Base-by-base conservation (phyloP, 2,888 invertebrate genomes). In the Brassicogethes aeneus region DNA sequence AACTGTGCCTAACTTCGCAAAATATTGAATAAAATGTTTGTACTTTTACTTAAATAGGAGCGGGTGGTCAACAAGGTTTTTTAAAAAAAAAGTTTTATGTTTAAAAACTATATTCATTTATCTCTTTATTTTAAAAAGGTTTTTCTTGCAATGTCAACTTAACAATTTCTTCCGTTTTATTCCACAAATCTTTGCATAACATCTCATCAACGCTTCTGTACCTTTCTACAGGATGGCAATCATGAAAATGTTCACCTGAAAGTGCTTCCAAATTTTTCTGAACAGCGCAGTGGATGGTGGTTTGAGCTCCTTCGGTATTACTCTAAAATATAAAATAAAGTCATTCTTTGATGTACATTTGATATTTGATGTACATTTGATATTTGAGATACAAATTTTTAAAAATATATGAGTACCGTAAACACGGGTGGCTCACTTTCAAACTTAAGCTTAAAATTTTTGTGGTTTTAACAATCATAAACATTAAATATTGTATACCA, bases 241-340 rank as follows among this genome's bases (percentile, higher is more conserved):
- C 37, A n/a, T 16, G 10, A 37, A 37, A 37, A 37, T 37, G 37
- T 23, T 37, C 37, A 10, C 37, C 37, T 8, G 17, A 31, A 10
- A n/a, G 10, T 8, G 3, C 8, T 37, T 37, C 37, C 3, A 37
- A 31, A 10, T 29, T 29, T 13, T 37, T 29, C 14, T 37, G 37
- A 10, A 29, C 12, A 37, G 37, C 17, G 5, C 17, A 30, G 17
- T 37, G 17, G 14, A 37, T 23, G 5, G 10, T 30, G 3, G 37
- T 37, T 29, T 37, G 37, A 15, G 37, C 37, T n/a, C 37, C 37
- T 13, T 37, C 37, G 7, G 15, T 10, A 37, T 3, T 10, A 13
- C 13, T 37, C 37, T 37, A 13, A 31, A 37, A 37, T 32, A 32
- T 5, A 12, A 32, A 32, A 32, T 23, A 23, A 5, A 23, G 23